Percentiles rank a stretch among this genome's conserved stretches.
Conservation (phyloP, 2,797 vertebrate genomes). For the Cryptoblepharus egeriae region DNA sequence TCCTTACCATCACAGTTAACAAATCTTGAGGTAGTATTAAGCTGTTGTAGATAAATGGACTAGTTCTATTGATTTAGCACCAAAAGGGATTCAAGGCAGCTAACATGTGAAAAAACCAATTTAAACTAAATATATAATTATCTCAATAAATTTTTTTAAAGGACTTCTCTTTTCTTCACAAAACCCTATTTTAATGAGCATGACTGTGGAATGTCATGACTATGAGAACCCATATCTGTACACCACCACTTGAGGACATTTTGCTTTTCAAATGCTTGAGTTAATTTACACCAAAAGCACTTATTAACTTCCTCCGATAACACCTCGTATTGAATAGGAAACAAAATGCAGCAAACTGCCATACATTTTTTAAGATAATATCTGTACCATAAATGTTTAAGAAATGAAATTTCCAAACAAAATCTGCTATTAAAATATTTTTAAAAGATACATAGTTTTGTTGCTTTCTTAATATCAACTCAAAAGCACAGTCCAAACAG, state of each 20-base stretch:
- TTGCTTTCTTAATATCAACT: too few species aligned
- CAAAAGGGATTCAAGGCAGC: too few species aligned
- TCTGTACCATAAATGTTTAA: conserved; percentile 6
- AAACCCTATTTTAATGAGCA: background rate
- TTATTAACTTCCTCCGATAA: accelerated
- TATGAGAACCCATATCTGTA: background rate
- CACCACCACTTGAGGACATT: background rate
- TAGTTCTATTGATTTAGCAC: too few species aligned
- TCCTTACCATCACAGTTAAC: conserved; percentile 60
- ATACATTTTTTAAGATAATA: conserved; percentile 31
- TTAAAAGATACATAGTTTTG: background rate
- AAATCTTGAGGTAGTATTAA: conserved; percentile 19
- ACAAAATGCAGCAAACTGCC: accelerated
- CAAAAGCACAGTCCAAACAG: conserved; percentile 14
- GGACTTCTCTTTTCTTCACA: conserved; percentile 13
- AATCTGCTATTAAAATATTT: background rate
- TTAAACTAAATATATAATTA: background rate
- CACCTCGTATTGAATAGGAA: accelerated
- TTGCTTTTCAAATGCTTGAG: background rate
- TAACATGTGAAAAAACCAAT: too few species aligned
- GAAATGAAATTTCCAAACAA: background rate
- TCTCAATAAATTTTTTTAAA: background rate
- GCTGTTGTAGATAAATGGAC: conserved; percentile 14
- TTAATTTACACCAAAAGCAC: background rate
- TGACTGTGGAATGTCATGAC: too few species aligned